Evolutionary conservation across 2,113 vertebrate genomes (phyloP).

Genomic region (Telmatochromis brachygnathus): DNA sequence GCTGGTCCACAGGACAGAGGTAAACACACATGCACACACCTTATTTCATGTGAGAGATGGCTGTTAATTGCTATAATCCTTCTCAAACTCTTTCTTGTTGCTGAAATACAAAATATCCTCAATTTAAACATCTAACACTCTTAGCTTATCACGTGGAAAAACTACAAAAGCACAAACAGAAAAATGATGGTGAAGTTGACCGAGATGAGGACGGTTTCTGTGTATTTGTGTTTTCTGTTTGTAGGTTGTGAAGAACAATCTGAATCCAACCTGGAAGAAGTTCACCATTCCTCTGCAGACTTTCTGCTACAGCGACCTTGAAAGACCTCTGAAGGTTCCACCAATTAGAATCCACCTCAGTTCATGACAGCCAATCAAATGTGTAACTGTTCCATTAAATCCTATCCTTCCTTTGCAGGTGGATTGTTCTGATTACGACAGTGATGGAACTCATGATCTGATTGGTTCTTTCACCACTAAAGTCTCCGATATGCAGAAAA

Average conservation of each 20-base stretch:
- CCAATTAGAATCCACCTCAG: not conserved
- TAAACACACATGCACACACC: slow-evolving; percentile 16
- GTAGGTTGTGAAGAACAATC: slow-evolving; percentile 92
- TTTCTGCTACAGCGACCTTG: slow-evolving; percentile 81
- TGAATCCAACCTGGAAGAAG: slow-evolving; percentile 85
- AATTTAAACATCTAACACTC: not conserved
- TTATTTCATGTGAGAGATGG: not conserved
- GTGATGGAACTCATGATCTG: slow-evolving; percentile 84
- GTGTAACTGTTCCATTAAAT: not conserved
- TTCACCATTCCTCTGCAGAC: slow-evolving; percentile 84
- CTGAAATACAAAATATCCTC: not conserved
- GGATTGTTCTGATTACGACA: slow-evolving; percentile 82
- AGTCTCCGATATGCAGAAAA: slow-evolving; percentile 76
- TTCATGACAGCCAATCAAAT: not conserved
- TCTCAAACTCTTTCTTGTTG: not conserved
- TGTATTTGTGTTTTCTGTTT: not conserved
- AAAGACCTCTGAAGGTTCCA: slow-evolving; percentile 79
- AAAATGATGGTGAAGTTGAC: not conserved
- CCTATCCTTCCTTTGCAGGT: slow-evolving; percentile 68
- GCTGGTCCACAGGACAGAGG: slow-evolving; percentile 86
- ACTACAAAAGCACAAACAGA: not conserved
- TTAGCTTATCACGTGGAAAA: not conserved
- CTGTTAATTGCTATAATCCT: not conserved
- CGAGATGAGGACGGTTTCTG: rapidly evolving
- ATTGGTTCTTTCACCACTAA: slow-evolving; percentile 84